Conservation (phyloP, 2,113 vertebrate genomes). For the Calypte anna region DNA sequence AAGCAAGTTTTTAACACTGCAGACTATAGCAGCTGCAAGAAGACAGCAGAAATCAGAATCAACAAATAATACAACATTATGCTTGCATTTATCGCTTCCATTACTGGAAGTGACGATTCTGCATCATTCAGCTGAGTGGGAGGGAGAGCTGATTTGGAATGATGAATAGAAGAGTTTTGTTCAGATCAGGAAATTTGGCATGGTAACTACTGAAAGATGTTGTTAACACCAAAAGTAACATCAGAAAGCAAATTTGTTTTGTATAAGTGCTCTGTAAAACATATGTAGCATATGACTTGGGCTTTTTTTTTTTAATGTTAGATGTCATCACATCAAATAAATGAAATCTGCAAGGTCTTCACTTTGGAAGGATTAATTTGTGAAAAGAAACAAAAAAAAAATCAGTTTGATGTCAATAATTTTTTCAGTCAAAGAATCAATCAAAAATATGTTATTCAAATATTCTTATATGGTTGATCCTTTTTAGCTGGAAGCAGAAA, state of each 20-base stretch:
- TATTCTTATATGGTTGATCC: neutral
- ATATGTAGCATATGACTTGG: neutral
- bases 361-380: neutral
- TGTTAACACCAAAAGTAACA: neutral
- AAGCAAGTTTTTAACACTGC: neutral
- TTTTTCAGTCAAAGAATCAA: neutral
- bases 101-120: constrained; percentile 2
- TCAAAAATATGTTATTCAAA: neutral
- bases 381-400: neutral
- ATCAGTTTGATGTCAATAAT: neutral
- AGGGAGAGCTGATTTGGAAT: neutral
- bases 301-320: neutral
- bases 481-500: neutral
- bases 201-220: neutral
- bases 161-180: constrained; percentile 15
- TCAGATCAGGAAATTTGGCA: constrained; percentile 7
- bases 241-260: neutral
- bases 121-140: neutral
- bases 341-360: neutral
- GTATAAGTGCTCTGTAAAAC: neutral
- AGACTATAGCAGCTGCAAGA: constrained; percentile 17
- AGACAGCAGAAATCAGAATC: neutral
- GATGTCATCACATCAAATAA: neutral
- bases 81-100: neutral
- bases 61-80: constrained; percentile 1